Percentiles rank a stretch among this genome's conserved stretches.
Conservation (phyloP, 2,797 vertebrate species). For the Aratinga solstitialis region DNA sequence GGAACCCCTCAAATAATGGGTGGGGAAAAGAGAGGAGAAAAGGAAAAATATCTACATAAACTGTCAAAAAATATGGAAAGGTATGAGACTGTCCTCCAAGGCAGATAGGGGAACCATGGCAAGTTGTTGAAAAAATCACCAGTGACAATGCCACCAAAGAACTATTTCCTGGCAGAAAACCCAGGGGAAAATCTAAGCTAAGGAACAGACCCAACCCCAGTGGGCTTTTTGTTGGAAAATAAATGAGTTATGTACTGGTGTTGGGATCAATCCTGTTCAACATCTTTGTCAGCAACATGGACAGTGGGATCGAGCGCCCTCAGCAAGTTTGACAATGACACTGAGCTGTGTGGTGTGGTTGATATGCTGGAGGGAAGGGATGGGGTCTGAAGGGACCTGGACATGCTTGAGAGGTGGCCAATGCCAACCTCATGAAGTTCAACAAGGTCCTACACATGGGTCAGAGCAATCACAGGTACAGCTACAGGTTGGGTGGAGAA, state of each 20-base stretch:
- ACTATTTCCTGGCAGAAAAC: background rate
- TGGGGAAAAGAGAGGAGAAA: background rate
- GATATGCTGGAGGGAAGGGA: background rate
- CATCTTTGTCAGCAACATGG: background rate
- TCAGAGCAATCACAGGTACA: background rate
- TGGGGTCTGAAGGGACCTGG: background rate
- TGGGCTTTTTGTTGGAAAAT: background rate
- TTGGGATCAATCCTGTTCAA: background rate
- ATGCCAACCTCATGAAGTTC: background rate
- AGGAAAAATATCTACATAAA: background rate
- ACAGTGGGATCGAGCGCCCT: background rate
- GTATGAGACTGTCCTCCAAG: rapidly evolving
- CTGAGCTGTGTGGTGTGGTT: background rate
- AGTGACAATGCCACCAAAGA: no score
- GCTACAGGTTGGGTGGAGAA: background rate
- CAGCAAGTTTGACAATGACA: background rate
- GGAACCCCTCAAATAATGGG: background rate
- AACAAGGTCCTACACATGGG: background rate
- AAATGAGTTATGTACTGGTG: background rate
- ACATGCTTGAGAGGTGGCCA: background rate
- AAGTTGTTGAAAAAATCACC: background rate
- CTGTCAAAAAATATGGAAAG: background rate
- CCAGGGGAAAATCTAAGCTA: background rate
- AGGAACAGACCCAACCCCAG: background rate
- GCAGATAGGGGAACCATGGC: background rate